These are phyloP conservation scores for Tiliacea citrago DNA, from an alignment of 2,888 invertebrate genomes.

Conservation along the genomic window DNA sequence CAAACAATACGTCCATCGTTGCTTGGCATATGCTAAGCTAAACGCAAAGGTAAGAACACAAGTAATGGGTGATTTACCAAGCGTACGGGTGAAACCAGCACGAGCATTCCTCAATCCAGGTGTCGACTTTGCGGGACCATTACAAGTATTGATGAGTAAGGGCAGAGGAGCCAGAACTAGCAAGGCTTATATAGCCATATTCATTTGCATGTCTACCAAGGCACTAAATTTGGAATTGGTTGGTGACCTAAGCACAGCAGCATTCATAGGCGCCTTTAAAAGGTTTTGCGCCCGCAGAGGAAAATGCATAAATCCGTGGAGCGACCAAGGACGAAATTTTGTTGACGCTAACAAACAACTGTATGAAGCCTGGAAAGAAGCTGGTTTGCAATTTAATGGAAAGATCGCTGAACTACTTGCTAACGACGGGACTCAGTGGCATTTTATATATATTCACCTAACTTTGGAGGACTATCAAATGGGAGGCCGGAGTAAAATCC, in stretches of 20 bases:
- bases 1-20: conserved; percentile 4
- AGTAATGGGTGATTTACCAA: conserved; percentile 30
- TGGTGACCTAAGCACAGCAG: conserved; percentile 5
- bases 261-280: conserved; percentile 5
- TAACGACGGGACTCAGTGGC: conserved; percentile 2
- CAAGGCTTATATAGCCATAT: not conserved
- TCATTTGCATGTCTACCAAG: conserved; percentile 10
- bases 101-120: conserved; percentile 9
- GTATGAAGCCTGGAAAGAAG: conserved; percentile 3
- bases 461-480: too few species aligned
- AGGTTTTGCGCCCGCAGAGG: conserved; percentile 11
- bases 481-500: not conserved
- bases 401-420: conserved; percentile 2
- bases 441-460: not conserved
- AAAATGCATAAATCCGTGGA: conserved; percentile 11
- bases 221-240: conserved; percentile 1
- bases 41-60: conserved; percentile 3
- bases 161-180: not conserved
- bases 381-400: conserved; percentile 1
- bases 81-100: conserved; percentile 12
- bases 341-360: conserved; percentile 3
- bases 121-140: conserved; percentile 12
- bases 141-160: not conserved
- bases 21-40: not conserved
- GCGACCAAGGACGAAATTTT: conserved; percentile 17